Conservation (phyloP, 2,888 invertebrate genomes). For the Trachelus tabidus region DNA sequence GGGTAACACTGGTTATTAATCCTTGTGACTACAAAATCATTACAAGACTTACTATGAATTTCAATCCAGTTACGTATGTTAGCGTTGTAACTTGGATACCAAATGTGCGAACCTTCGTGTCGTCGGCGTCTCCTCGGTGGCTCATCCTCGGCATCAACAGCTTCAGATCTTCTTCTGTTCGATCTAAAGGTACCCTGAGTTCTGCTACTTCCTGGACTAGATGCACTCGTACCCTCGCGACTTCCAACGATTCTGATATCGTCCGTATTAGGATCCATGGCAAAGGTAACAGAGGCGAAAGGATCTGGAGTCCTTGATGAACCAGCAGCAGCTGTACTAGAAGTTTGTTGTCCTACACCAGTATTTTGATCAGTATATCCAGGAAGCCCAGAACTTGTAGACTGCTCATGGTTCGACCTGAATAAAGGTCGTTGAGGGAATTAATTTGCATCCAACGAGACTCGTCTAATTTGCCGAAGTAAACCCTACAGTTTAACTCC, state of each 20-base stretch:
- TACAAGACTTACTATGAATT: slow-evolving; percentile 16
- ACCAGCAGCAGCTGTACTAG: background rate
- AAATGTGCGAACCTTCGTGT: slow-evolving; percentile 20
- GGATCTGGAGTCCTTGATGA: background rate
- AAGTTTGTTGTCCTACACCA: background rate
- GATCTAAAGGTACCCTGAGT: slow-evolving; percentile 15
- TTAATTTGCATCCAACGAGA: background rate
- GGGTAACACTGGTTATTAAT: background rate
- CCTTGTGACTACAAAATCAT: background rate
- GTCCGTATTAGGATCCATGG: background rate
- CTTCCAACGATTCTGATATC: background rate
- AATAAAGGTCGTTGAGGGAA: background rate
- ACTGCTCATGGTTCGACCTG: slow-evolving; percentile 15
- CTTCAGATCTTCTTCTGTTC: slow-evolving; percentile 27
- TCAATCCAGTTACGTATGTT: slow-evolving; percentile 26
- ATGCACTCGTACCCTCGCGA: slow-evolving; percentile 2
- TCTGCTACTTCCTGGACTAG: slow-evolving; percentile 12
- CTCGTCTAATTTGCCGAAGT: slow-evolving; percentile 22
- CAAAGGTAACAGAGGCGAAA: background rate
- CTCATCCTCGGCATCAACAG: slow-evolving; percentile 27
- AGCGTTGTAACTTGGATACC: slow-evolving; percentile 21
- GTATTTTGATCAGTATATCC: slow-evolving; percentile 1
- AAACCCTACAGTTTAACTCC: slow-evolving; percentile 28
- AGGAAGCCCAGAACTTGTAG: slow-evolving; percentile 2
- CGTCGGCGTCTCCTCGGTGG: slow-evolving; percentile 33